phyloP scores from a whole-genome alignment of 1,140 invertebrate genomes.

The Heliconius hermathena region DNA sequence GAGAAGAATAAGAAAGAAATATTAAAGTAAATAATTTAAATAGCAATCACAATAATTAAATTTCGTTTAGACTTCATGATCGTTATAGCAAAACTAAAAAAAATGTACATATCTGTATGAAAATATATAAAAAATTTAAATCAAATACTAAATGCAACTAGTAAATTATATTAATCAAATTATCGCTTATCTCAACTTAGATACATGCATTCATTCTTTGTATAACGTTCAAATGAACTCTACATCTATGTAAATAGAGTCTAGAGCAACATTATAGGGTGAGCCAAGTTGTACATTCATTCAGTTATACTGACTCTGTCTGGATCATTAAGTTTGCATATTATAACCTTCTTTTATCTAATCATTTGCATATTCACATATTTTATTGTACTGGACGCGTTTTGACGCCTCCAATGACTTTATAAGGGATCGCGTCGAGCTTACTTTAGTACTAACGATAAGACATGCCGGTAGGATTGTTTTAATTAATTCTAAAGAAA shows the following conservation, averaged over 20 bases:
- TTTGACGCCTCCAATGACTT: conserved; percentile 64
- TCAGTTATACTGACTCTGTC: conserved; percentile 36
- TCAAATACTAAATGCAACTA: background rate
- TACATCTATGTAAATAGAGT: conserved; percentile 5
- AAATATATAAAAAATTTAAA: background rate
- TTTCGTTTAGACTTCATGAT: too few species aligned
- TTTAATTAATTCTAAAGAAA: conserved; percentile 45
- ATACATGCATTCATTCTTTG: background rate
- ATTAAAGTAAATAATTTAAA: too few species aligned
- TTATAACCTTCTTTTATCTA: conserved; percentile 64
- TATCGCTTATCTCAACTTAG: background rate
- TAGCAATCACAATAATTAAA: too few species aligned
- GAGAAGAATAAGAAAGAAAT: too few species aligned
- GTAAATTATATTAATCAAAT: background rate
- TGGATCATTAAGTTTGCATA: conserved; percentile 56
- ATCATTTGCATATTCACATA: conserved; percentile 66
- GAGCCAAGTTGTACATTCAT: conserved; percentile 49
- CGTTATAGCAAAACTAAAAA: too few species aligned
- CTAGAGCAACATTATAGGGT: conserved; percentile 20
- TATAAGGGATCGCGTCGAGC: conserved; percentile 56
- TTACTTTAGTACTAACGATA: conserved; percentile 51
- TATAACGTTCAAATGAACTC: background rate
- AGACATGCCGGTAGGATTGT: conserved; percentile 40
- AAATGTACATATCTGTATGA: too few species aligned
- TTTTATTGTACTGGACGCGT: conserved; percentile 53